Evolutionary conservation across 2,797 vertebrate species (phyloP).

Genomic region (Macrochelys suwanniensis): DNA sequence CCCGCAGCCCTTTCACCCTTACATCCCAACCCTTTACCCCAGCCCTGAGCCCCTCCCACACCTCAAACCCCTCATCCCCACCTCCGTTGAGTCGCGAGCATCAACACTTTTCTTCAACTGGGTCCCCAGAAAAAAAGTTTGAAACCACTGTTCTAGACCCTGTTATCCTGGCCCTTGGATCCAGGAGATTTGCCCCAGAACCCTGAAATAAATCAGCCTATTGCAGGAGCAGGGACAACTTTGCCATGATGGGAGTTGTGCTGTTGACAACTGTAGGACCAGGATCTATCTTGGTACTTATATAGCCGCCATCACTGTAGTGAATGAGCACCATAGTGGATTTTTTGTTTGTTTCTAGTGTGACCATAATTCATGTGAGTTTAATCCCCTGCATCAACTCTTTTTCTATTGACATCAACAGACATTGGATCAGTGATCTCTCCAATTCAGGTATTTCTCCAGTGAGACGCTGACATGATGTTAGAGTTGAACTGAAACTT

Average conservation of each 20-base stretch:
- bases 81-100: no score
- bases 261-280: not conserved
- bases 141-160: no score
- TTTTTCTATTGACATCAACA: not conserved
- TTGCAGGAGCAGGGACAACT: not conserved
- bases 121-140: no score
- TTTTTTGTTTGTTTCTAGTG: not conserved
- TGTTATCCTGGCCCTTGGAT: not conserved
- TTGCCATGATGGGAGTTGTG: not conserved
- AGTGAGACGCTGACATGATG: not conserved
- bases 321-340: not conserved
- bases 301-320: rapidly evolving
- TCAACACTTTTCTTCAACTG: no score
- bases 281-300: not conserved
- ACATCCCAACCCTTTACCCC: no score
- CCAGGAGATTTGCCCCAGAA: not conserved
- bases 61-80: no score
- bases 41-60: no score
- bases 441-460: not conserved
- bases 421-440: not conserved
- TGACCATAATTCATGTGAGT: not conserved
- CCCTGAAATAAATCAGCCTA: not conserved
- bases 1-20: no score
- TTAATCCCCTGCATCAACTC: not conserved
- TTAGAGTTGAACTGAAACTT: not conserved